phyloP scores from a whole-genome alignment of 2,888 invertebrate species.

The Aspidiotus destructor region DNA sequence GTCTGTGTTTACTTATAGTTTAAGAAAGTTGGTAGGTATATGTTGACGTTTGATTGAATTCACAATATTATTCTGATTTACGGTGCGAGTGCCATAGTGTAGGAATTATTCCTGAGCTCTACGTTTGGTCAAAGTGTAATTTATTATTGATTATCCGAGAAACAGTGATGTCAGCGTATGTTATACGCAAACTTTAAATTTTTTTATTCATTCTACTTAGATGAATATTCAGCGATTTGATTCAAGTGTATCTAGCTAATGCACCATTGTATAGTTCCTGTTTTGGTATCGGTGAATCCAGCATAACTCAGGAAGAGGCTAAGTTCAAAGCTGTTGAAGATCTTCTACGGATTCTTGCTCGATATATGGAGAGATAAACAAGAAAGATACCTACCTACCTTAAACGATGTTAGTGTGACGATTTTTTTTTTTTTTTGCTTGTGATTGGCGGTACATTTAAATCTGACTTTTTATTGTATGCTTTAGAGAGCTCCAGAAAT shows the following conservation, averaged over 20 bases:
- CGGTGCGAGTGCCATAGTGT: conserved; percentile 84
- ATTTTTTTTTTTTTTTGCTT: neutral
- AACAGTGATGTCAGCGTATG: neutral
- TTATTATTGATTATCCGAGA: neutral
- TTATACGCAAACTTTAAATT: neutral
- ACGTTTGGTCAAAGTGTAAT: conserved; percentile 40
- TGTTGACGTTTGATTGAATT: too few relatives aligned
- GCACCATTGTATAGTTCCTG: conserved; percentile 68
- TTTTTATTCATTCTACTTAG: conserved; percentile 51
- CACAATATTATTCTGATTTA: conserved; percentile 81
- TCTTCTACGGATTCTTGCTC: conserved; percentile 76
- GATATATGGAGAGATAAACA: conserved; percentile 56
- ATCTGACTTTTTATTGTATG: too few relatives aligned
- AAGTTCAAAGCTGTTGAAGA: conserved; percentile 87
- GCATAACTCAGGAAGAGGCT: conserved; percentile 87
- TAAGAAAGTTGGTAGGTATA: too few relatives aligned
- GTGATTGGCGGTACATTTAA: too few relatives aligned
- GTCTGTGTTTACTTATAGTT: too few relatives aligned
- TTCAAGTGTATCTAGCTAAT: conserved; percentile 83
- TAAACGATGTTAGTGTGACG: conserved; percentile 41
- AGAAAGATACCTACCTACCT: conserved; percentile 63
- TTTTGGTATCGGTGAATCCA: conserved; percentile 88
- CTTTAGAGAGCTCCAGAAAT: too few relatives aligned
- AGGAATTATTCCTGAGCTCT: conserved; percentile 63
- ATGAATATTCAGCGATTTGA: conserved; percentile 78